A percentile compares a stretch with the other conserved stretches of the same genome.
Conservation (phyloP, 2,888 invertebrate species). For the Entomobrya proxima region DNA sequence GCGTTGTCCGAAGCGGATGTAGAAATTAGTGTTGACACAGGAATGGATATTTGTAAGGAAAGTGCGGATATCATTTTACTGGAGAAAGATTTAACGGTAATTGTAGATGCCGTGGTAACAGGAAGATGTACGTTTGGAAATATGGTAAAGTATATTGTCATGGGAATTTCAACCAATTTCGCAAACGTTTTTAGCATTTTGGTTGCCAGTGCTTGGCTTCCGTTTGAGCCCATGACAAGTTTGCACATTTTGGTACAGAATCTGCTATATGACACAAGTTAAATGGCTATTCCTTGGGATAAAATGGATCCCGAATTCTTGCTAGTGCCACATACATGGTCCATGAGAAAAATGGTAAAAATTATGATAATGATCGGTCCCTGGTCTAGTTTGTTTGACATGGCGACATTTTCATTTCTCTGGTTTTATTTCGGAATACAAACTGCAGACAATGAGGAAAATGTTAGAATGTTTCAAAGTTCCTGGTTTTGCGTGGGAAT, state of each 20-base stretch:
- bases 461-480: slow-evolving; percentile 10
- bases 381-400: slow-evolving; percentile 60
- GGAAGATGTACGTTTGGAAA: slow-evolving; percentile 66
- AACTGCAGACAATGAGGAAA: background rate
- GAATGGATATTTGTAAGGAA: too few species aligned
- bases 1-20: slow-evolving; percentile 42
- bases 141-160: slow-evolving; percentile 59
- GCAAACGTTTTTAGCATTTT: too few species aligned
- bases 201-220: too few species aligned
- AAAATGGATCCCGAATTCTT: too few species aligned
- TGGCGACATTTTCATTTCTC: too few species aligned
- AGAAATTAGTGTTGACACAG: too few species aligned
- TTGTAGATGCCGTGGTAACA: slow-evolving; percentile 34
- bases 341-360: slow-evolving; percentile 55
- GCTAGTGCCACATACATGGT: slow-evolving; percentile 59
- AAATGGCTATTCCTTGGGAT: too few species aligned
- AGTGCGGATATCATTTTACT: too few species aligned
- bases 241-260: too few species aligned
- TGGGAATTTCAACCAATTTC: slow-evolving; percentile 58
- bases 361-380: slow-evolving; percentile 66
- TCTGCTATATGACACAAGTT: too few species aligned
- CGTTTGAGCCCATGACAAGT: too few species aligned
- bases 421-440: slow-evolving; percentile 53
- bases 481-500: slow-evolving; percentile 44
- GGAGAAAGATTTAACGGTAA: too few species aligned